Percentiles rank a stretch among this genome's conserved stretches.
Conservation (phyloP, 2,113 vertebrate genomes). For the Eubucco bourcierii region DNA sequence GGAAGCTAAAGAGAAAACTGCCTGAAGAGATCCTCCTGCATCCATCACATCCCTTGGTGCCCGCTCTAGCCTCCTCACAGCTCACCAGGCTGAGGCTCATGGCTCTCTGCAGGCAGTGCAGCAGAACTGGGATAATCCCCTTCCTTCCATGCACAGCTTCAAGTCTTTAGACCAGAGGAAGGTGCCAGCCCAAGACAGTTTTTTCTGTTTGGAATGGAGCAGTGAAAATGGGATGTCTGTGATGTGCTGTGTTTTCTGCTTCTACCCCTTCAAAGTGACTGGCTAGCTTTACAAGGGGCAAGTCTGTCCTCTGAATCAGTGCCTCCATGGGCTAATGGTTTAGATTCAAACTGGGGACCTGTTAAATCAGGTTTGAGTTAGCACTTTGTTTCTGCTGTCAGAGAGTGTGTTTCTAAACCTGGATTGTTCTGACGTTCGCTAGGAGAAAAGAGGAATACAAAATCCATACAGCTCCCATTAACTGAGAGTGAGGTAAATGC, state of each 20-base stretch:
- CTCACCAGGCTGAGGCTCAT: rapidly evolving
- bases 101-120: not conserved
- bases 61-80: not conserved
- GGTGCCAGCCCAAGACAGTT: not conserved
- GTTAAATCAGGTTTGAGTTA: not conserved
- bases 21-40: not conserved
- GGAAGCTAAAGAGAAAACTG: not conserved
- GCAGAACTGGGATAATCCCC: not conserved
- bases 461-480: constrained; percentile 35
- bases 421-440: constrained; percentile 28
- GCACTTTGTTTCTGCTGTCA: constrained; percentile 42
- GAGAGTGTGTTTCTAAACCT: constrained; percentile 15
- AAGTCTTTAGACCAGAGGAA: rapidly evolving
- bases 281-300: not conserved
- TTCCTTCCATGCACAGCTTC: not conserved
- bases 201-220: not conserved
- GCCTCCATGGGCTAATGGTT: not conserved
- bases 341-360: not conserved
- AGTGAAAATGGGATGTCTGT: not conserved
- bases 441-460: constrained; percentile 21
- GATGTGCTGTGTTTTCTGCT: not conserved
- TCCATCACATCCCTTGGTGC: not conserved
- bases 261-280: not conserved
- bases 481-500: not conserved
- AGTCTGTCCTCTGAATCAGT: not conserved